Evolutionary conservation across 2,888 invertebrate genomes (phyloP), one percentile per base, ranked within the genome.

Genomic region (Anarsia innoxiella): DNA sequence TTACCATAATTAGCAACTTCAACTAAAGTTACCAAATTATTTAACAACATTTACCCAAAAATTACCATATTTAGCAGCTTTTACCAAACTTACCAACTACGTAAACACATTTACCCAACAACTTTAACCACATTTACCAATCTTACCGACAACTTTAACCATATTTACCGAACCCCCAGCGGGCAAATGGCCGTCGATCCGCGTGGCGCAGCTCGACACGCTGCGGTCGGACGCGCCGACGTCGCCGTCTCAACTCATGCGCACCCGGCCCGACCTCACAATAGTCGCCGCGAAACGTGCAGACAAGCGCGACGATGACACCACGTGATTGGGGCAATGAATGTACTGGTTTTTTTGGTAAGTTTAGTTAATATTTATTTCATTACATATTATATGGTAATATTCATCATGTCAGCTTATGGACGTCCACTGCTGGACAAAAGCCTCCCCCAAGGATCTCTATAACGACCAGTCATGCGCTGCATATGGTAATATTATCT

Each of bases 251-350:
- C 68, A 70, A 2, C 70, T 82, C 4, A 79, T 83, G 80, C 53
- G 74, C 25, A 77, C 75, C 2, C 56, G 83, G 0, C 83, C 83
- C 6, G 83, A 83, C 64, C 70, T 83, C 44, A 83, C 83, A 39
- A 83, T 83, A 10, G 77, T 82, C 9, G 75, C 79, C 1, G 74
- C 79, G 2, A 58, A 61, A 41, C 59, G 53, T 33, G 43, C 55
- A 11, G 48, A 53, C 34, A 48, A 51, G 13, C 49, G 56, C 1
- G 66, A 64, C 9, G 58, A 56, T 2, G 19, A 31, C 6, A 2
- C 2, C 12, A 11, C 15, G 8, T 10, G 12, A 31, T 3, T 11
- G 25, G 5, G 8, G n/a, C 8, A 25, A 2, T 9, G 8, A 25
- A n/a, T 9, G n/a, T 4, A 3, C 25, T 25, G 19, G 6, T 25